Evolutionary conservation across 2,113 vertebrate species (phyloP).

Genomic region (Paracanthobrama guichenoti): DNA sequence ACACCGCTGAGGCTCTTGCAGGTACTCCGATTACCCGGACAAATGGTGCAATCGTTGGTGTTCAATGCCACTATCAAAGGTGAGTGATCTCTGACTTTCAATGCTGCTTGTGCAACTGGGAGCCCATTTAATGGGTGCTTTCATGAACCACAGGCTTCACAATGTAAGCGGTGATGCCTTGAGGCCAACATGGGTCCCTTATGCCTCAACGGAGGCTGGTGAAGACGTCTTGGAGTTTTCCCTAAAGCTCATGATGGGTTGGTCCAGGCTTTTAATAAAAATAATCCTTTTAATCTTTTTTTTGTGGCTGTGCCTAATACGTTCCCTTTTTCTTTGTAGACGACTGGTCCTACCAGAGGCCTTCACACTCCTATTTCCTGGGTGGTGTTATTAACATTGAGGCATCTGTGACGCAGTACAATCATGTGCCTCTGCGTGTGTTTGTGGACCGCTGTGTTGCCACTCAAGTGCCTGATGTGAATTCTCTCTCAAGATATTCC

Average conservation of each 20-base stretch:
- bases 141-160: conserved; percentile 48
- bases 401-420: conserved; percentile 44
- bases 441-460: conserved; percentile 68
- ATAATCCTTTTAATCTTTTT: too few species aligned
- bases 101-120: neutral
- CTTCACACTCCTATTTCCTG: conserved; percentile 48
- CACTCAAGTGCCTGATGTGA: conserved; percentile 48
- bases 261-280: neutral
- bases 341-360: conserved; percentile 59
- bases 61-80: neutral
- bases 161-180: conserved; percentile 62
- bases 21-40: neutral
- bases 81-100: neutral
- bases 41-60: neutral
- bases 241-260: conserved; percentile 68
- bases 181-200: conserved; percentile 62
- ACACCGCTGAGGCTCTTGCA: neutral
- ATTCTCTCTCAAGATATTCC: conserved; percentile 62
- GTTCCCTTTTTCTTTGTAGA: neutral
- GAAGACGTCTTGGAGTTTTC: conserved; percentile 61
- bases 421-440: conserved; percentile 65
- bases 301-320: neutral
- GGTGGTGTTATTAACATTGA: conserved; percentile 41
- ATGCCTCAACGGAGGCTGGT: conserved; percentile 14
- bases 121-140: neutral